These are phyloP conservation scores for Sphaerophoria taeniata DNA, from an alignment of 2,888 invertebrate genomes.

Conservation along the genomic window DNA sequence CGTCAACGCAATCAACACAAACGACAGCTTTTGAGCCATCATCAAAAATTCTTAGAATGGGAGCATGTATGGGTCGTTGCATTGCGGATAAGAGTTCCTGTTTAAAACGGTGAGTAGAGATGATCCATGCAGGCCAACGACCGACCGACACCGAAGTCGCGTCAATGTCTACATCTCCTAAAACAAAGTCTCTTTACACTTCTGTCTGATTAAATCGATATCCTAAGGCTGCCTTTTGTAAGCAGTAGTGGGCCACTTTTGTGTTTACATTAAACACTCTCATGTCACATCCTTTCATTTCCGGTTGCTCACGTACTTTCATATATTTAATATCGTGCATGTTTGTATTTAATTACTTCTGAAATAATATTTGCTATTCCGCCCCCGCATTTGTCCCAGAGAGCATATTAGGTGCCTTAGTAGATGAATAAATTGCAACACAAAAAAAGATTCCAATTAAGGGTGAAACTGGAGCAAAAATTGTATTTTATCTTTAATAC, in stretches of 20 bases:
- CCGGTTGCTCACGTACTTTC: background rate
- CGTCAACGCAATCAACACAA: background rate
- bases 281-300: constrained; percentile 4
- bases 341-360: constrained; percentile 28
- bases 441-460: constrained; percentile 57
- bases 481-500: constrained; percentile 31
- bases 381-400: background rate
- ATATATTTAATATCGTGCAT: background rate
- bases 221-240: background rate
- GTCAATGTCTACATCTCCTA: background rate
- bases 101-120: constrained; percentile 71
- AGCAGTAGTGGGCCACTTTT: background rate
- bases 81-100: constrained; percentile 74
- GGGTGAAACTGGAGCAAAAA: constrained; percentile 56
- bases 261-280: constrained; percentile 5
- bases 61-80: constrained; percentile 77
- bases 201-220: constrained; percentile 67
- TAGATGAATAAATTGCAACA: constrained; percentile 3
- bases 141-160: background rate
- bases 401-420: background rate
- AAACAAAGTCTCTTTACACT: constrained; percentile 11
- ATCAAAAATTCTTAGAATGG: constrained; percentile 70
- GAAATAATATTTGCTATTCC: constrained; percentile 11
- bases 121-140: constrained; percentile 52
- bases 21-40: background rate